Percentiles rank a stretch among this genome's conserved stretches.
These are phyloP conservation scores for Siderastrea radians DNA, from an alignment of 92 coral and sea anemone genomes.

Conservation along the genomic window DNA sequence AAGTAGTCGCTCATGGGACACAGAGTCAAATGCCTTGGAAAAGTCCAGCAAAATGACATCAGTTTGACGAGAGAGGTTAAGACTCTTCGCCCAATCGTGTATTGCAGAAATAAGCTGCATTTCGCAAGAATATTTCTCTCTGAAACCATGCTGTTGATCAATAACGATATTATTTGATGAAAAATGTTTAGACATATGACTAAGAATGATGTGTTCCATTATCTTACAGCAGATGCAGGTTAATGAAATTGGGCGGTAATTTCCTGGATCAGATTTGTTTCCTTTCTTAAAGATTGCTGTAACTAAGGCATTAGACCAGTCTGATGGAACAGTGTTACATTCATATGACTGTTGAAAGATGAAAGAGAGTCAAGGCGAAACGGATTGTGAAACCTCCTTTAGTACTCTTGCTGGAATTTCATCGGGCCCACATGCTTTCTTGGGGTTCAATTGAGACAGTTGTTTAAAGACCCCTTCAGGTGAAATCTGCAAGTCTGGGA, in stretches of 20 bases:
- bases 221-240: background rate
- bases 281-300: too few relatives aligned
- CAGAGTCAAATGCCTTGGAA: background rate
- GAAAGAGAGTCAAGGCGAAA: background rate
- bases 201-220: background rate
- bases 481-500: too few relatives aligned
- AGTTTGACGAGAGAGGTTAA: background rate
- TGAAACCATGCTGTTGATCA: background rate
- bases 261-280: background rate
- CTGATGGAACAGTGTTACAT: too few relatives aligned
- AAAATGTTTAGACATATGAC: background rate
- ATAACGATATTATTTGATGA: background rate
- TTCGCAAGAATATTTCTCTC: background rate
- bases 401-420: background rate
- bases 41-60: background rate
- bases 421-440: too few relatives aligned
- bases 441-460: too few relatives aligned
- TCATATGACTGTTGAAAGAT: background rate
- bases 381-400: background rate
- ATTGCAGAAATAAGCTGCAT: background rate
- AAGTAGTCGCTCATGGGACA: too few relatives aligned
- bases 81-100: background rate
- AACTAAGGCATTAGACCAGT: background rate
- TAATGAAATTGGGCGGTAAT: background rate
- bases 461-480: too few relatives aligned